Conservation (phyloP, 2,113 vertebrate species). For the Haemorhous mexicanus region DNA sequence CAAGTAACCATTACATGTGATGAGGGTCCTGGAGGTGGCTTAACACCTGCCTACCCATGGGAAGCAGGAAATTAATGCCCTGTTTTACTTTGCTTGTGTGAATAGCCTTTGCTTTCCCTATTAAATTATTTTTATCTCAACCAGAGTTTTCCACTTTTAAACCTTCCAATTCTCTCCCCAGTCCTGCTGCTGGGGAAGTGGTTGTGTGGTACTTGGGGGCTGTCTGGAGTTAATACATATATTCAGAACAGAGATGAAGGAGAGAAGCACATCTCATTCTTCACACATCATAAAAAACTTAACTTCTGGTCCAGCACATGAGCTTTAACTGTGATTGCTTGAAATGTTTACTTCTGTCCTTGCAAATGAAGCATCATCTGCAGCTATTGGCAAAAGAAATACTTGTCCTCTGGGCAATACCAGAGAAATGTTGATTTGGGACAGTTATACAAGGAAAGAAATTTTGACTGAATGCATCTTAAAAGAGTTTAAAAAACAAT, state of each 20-base stretch:
- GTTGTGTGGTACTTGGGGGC: not conserved
- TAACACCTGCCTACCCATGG: not conserved
- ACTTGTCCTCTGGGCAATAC: not conserved
- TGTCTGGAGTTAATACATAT: not conserved
- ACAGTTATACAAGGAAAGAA: not conserved
- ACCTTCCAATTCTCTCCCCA: not conserved
- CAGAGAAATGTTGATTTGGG: not conserved
- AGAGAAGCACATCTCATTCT: not conserved
- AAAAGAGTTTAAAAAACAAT: not conserved
- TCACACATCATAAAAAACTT: not conserved
- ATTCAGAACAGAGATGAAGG: not conserved
- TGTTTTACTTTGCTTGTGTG: not conserved
- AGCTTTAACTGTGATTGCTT: not conserved
- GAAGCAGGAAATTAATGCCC: not conserved
- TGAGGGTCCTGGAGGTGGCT: not conserved
- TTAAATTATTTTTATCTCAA: not conserved
- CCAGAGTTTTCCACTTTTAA: not conserved
- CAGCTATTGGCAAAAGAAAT: not conserved
- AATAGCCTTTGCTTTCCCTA: not conserved
- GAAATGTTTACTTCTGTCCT: not conserved
- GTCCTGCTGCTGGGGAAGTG: not conserved
- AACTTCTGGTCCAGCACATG: not conserved
- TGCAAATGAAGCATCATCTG: not conserved
- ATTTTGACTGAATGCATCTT: not conserved
- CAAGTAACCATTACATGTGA: accelerated